These are phyloP conservation scores for Drosophila sproati DNA, from an alignment of 1,140 invertebrate species.

Conservation along the genomic window DNA sequence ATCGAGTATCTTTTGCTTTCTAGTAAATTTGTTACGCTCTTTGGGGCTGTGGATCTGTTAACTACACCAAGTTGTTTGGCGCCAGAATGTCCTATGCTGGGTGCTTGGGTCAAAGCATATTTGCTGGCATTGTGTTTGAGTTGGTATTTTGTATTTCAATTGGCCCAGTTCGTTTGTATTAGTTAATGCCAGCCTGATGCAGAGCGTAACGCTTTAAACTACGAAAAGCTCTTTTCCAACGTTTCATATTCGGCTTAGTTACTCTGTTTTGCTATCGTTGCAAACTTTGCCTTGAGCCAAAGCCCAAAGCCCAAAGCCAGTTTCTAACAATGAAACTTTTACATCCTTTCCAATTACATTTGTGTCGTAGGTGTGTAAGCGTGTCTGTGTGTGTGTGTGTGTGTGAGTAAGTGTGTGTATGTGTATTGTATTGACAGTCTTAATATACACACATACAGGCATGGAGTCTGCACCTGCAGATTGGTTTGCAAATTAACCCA, in stretches of 20 bases:
- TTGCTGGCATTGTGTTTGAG: conserved; percentile 47
- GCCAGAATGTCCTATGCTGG: conserved; percentile 42
- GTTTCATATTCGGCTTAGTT: neutral
- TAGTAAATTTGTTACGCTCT: neutral
- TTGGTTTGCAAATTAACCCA: conserved; percentile 74
- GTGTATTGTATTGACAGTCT: conserved; percentile 8
- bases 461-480: conserved; percentile 29
- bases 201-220: conserved; percentile 67
- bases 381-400: conserved; percentile 34
- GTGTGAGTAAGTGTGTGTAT: conserved; percentile 1
- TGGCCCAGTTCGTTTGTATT: conserved; percentile 36
- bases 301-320: conserved; percentile 27
- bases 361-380: conserved; percentile 31
- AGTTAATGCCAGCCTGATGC: conserved; percentile 37
- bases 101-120: conserved; percentile 45
- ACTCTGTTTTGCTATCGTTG: conserved; percentile 4
- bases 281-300: conserved; percentile 51
- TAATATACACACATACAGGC: conserved; percentile 6
- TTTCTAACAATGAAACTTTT: conserved; percentile 76
- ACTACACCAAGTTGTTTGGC: conserved; percentile 16
- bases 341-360: conserved; percentile 61
- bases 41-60: neutral
- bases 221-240: conserved; percentile 56
- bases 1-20: neutral
- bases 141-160: conserved; percentile 11